Evolutionary conservation across 2,797 vertebrate genomes (phyloP), one percentile per base, ranked within the genome.

Genomic region (Ctenosaura bakeri): DNA sequence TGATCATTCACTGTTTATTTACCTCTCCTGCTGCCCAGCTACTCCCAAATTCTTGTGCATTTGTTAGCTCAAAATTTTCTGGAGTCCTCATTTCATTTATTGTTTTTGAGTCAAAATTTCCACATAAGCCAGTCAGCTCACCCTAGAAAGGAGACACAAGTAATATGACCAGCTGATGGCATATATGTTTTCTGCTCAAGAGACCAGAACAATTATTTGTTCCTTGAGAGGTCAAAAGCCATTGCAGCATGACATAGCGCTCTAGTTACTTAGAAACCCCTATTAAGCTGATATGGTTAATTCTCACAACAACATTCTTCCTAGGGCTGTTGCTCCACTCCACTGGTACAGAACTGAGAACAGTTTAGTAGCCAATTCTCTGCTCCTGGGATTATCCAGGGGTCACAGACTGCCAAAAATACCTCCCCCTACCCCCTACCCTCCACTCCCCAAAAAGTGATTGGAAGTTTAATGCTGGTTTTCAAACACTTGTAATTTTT

Each of bases 31-130:
- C 97, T 2, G 98, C 98, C 99, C 99, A 99, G 93, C 98, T 99
- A 97, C 97, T 98, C 62, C 99, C 99, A 95, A 99, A 99, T 93
- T 99, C 99, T 96, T 99, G 99, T 0, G 98, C 95, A 18, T 98
- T 99, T 0, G 98, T 96, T 66, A 98, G 95, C 83, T 99, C 98
- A 18, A 99, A 98, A 96, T 99, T 98, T 93, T 99, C 99, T 0
- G 99, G 98, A 8, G 98, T 98, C 92, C 97, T 98, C 98, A 99
- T 98, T 97, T 99, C 99, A 89, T 99, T 99, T 91, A 98, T 95
- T 1, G 99, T 99, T 97, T 99, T 99, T 94, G 98, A 96, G 96
- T 99, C 99, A 93, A 99, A 99, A 97, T 99, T 99, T 56, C 99
- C 99, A 95, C 99, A 99, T 56, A 99, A 97, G 1, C 99, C 99